A percentile compares a stretch with the other conserved stretches of the same genome.
phyloP scores from a whole-genome alignment of 2,888 invertebrate genomes.

The Pseudococcus longispinus region DNA sequence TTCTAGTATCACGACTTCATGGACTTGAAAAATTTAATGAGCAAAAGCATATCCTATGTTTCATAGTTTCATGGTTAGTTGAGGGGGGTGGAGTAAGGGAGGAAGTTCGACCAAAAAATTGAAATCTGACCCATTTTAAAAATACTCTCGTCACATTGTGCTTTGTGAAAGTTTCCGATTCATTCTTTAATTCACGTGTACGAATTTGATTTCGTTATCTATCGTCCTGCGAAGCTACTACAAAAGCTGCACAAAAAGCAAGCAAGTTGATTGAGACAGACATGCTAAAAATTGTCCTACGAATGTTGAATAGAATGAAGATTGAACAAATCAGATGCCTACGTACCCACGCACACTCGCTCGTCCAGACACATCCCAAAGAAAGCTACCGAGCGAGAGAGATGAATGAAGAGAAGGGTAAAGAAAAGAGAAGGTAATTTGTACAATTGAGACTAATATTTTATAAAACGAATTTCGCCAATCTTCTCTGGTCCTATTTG shows the following conservation, averaged over 20 bases:
- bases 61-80: too few relatives aligned
- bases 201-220: background rate
- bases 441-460: slow-evolving; percentile 48
- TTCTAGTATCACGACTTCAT: too few relatives aligned
- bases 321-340: background rate
- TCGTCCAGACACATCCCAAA: background rate
- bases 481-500: background rate
- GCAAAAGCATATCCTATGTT: too few relatives aligned
- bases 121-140: background rate
- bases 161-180: background rate
- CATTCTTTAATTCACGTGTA: background rate
- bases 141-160: background rate
- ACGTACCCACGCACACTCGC: background rate
- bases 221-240: background rate
- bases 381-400: background rate
- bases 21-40: too few relatives aligned
- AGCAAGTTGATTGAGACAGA: background rate
- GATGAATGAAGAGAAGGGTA: background rate
- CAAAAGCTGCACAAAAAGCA: background rate
- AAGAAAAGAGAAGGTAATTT: slow-evolving; percentile 40
- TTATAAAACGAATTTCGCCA: slow-evolving; percentile 37
- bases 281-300: background rate
- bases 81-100: too few relatives aligned
- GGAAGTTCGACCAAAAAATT: too few relatives aligned
- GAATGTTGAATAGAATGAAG: background rate